Percentiles rank a stretch among this genome's conserved stretches.
Conservation (phyloP, 1,140 invertebrate species). For the Calycopis cecrops region DNA sequence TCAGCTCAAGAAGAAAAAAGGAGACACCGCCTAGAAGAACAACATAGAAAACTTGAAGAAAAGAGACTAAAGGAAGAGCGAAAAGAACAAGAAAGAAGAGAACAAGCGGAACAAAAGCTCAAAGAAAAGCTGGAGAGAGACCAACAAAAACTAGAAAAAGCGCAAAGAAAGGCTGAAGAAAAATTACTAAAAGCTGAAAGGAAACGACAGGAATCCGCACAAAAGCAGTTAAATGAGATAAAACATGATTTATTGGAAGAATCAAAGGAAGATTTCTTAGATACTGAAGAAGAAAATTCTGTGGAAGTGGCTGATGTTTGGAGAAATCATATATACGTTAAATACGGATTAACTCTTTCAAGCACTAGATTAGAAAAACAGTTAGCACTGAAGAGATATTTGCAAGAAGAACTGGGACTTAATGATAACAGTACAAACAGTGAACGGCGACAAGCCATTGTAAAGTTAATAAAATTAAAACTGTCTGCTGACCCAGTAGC, state of each 20-base stretch:
- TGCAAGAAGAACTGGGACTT: conserved; percentile 50
- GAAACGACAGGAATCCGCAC: conserved; percentile 30
- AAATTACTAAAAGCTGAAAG: conserved; percentile 13
- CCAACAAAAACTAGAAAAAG: conserved; percentile 34
- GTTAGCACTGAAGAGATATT: conserved; percentile 41
- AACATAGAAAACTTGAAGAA: conserved; percentile 32
- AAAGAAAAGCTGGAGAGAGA: conserved; percentile 30
- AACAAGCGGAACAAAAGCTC: conserved; percentile 33
- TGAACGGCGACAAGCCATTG: conserved; percentile 48
- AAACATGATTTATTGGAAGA: conserved; percentile 32
- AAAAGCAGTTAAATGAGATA: conserved; percentile 35
- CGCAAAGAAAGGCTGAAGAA: conserved; percentile 38
- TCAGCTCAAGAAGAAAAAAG: conserved; percentile 36
- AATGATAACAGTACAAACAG: conserved; percentile 48
- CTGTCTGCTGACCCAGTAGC: conserved; percentile 34
- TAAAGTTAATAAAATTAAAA: conserved; percentile 48
- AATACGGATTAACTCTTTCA: conserved; percentile 45
- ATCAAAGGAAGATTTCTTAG: conserved; percentile 32
- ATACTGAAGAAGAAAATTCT: conserved; percentile 40
- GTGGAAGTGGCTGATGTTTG: conserved; percentile 54
- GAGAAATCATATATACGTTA: conserved; percentile 51
- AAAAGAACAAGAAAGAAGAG: conserved; percentile 37
- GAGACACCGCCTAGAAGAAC: conserved; percentile 27
- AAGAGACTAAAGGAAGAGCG: conserved; percentile 14
- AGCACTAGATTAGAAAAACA: conserved; percentile 49